phyloP scores from a whole-genome alignment of 2,797 vertebrate species.

The Acrocephalus scirpaceus region DNA sequence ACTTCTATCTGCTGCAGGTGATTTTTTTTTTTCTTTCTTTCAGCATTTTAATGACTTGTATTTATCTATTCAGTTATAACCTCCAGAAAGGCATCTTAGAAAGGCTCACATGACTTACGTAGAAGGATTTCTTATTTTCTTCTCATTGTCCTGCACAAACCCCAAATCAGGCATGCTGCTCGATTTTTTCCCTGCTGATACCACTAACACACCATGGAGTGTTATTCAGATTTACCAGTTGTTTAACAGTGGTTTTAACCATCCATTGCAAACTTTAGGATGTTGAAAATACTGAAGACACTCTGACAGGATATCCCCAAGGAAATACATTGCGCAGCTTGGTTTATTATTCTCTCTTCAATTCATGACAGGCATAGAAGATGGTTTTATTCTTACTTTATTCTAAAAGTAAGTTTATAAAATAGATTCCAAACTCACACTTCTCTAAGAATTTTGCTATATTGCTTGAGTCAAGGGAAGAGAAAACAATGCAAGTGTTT shows the following conservation, averaged over 20 bases:
- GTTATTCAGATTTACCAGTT: not conserved
- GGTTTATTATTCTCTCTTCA: conserved; percentile 3
- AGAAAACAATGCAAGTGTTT: not conserved
- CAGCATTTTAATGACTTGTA: not conserved
- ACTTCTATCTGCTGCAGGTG: not conserved
- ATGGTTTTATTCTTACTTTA: not conserved
- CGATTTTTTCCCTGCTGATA: not conserved
- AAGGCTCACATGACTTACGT: not conserved
- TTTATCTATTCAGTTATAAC: not conserved
- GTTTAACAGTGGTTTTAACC: not conserved
- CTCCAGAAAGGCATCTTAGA: not conserved
- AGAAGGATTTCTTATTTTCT: not conserved
- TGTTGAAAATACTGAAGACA: not conserved
- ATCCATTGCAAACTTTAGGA: not conserved
- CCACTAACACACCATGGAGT: not conserved
- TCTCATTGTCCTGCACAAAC: not conserved
- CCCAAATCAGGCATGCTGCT: not conserved
- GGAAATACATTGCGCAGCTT: not conserved
- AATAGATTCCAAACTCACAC: not conserved
- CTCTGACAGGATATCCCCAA: conserved; percentile 6
- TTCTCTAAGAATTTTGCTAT: not conserved
- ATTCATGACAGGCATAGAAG: not conserved
- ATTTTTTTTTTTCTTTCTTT: not conserved
- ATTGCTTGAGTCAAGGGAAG: not conserved
- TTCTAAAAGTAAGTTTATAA: not conserved